Evolutionary conservation across 2,113 vertebrate species (phyloP).

Genomic region (Egretta garzetta): DNA sequence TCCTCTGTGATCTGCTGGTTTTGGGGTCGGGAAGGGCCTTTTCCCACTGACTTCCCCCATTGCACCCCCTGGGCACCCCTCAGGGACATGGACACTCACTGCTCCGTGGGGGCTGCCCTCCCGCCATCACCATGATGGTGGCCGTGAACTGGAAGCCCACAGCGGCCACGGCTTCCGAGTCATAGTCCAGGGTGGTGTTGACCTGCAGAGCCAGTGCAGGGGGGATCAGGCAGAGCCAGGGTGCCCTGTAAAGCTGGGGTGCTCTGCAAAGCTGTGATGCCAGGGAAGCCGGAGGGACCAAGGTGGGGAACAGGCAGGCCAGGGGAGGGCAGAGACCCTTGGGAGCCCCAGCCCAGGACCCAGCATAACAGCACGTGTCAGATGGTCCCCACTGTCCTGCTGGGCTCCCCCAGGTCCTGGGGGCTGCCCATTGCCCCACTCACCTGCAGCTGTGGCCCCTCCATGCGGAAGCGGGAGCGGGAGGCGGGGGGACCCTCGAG

Average conservation of each 20-base stretch:
- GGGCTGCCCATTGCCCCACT: accelerated
- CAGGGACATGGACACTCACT: constrained; percentile 58
- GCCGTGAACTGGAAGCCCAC: constrained; percentile 60
- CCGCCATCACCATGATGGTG: constrained; percentile 68
- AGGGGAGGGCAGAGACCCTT: no score
- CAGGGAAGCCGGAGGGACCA: neutral
- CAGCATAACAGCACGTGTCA: neutral
- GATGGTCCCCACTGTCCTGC: neutral
- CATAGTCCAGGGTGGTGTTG: constrained; percentile 65
- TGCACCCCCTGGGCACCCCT: neutral
- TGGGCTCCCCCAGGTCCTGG: accelerated
- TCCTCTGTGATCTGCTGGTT: neutral
- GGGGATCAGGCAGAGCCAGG: neutral
- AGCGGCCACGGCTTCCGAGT: neutral
- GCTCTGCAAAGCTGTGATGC: accelerated
- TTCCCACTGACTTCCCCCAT: neutral
- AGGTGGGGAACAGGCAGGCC: accelerated
- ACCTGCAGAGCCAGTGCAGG: neutral
- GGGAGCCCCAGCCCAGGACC: neutral
- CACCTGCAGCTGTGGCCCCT: constrained; percentile 61
- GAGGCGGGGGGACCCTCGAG: neutral
- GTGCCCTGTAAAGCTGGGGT: neutral
- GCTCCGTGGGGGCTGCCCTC: constrained; percentile 45
- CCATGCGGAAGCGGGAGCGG: constrained; percentile 49
- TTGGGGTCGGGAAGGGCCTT: neutral